Base-by-base conservation (phyloP, 2,113 vertebrate species). In the Prochilodus magdalenae region DNA sequence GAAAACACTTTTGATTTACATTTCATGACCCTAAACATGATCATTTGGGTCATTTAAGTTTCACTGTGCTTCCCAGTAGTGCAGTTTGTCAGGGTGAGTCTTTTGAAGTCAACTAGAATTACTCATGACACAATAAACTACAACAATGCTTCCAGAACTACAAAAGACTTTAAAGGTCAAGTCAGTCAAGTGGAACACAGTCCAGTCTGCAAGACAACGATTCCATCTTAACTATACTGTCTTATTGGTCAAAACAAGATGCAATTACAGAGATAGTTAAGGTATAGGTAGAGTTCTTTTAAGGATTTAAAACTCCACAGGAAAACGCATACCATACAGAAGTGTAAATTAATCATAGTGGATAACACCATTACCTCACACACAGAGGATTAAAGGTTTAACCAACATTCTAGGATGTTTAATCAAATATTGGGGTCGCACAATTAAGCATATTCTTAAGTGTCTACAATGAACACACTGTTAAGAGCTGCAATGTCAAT, bases 91-190 rank as follows among this genome's bases (percentile, higher is more conserved):
- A 83, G 85, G 59, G 77, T 55, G 73, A 85, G 79, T 77, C 84
- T 80, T 91, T 92, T 92, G 90, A 92, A 94, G 91, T 93, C 91
- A 90, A 86, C 89, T 87, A 89, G 91, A 91, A 93, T 93, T 93
- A 93, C 89, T 91, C 83, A 91, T 89, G 91, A 93, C 91, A 94
- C 89, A 89, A 91, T 91, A 92, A 89, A 89, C 88, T 89, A 85
- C 82, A 91, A 93, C 90, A 93, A 92, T 88, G 87, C 55, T 53
- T 55, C 29, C 26, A 62, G 89, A 85, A 87, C 85, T 86, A 91
- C 86, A 89, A 89, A 89, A 90, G 88, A 89, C 89, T 85, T 87
- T 87, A 88, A 91, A 92, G 80, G 82, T 73, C n/a, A 71, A 86
- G 81, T 83, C 83, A 81, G 82, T 75, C 83, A 79, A 65, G 74